Evolutionary conservation across 2,888 invertebrate species (phyloP), one percentile per base, ranked within the genome.

Genomic region (Congeria kusceri): DNA sequence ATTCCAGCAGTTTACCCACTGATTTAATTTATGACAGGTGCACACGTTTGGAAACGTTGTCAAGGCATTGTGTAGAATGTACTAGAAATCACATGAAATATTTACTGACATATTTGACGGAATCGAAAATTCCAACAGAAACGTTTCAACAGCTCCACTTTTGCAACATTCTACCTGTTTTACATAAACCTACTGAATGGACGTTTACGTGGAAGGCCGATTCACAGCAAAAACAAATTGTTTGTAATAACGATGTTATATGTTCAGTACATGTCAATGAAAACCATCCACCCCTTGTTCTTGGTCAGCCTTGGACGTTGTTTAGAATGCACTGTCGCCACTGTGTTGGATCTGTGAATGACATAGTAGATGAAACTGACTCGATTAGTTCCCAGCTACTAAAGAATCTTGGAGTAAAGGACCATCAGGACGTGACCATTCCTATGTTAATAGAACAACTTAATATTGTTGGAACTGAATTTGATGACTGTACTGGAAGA

Each of bases 321-420:
- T 78, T 64, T 56, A 44, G 27, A 11, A 15, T 27, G 15, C 27
- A 61, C 15, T 11, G 20, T 7, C n/a, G 3, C 32, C 61, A 9
- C 23, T 53, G n/a, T n/a, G 76, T 76, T 11, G 82, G 65, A 18
- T 66, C 74, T 27, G 53, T 44, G 3, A 29, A 61, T 11, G 28
- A 63, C 47, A 53, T 82, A 29, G 29, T 77, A 18, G 71, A 81
- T 67, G 71, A 71, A 57, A 11, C 85, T 11, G 39, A 39, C 15
- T 39, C 13, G 39, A 39, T 39, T 13, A 39, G 9, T 3, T 39
- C 39, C 39, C 9, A 11, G 1, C 9, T 39, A 39, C 39, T 39
- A 13, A 39, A 39, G 39, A 39, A 39, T 39, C 39, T 39, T 15
- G 39, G 39, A 13, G 39, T 39, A 13, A 39, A 9, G 9, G 11